These are phyloP conservation scores for Brachionus koreanus DNA, from an alignment of 1,140 invertebrate species.

Conservation along the genomic window DNA sequence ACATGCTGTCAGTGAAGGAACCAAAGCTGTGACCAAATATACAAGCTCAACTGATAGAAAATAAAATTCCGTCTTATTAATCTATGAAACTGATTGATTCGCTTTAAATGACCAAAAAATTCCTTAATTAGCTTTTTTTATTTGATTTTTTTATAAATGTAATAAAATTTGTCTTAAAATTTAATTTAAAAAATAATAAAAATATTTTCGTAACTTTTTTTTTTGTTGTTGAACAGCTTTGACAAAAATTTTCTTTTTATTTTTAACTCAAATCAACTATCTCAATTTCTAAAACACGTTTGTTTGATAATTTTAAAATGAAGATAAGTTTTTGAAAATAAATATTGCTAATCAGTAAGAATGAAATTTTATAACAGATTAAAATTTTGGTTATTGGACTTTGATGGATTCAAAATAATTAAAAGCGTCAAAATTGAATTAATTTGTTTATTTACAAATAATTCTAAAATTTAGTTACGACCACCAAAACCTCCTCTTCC, in stretches of 20 bases:
- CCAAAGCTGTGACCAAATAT: constrained; percentile 64
- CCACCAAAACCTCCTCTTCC: constrained; percentile 47
- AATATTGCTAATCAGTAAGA: neutral
- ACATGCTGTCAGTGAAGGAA: constrained; percentile 64
- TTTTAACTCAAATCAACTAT: too few species aligned
- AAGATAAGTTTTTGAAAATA: neutral
- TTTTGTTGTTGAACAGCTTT: neutral
- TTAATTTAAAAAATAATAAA: neutral
- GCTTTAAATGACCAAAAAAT: neutral
- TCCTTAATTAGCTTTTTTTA: neutral
- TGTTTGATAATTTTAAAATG: neutral
- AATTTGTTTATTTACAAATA: constrained; percentile 44
- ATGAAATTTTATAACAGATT: neutral
- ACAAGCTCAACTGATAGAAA: constrained; percentile 52
- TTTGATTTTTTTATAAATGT: neutral
- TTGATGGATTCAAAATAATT: neutral
- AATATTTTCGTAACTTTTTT: neutral
- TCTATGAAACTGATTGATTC: neutral
- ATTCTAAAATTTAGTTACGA: constrained; percentile 41
- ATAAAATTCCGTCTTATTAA: neutral
- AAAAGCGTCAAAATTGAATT: neutral
- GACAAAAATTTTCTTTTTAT: too few species aligned
- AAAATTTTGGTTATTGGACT: neutral
- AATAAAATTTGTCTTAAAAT: neutral
- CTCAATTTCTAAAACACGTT: neutral